Conservation (phyloP, 1,140 invertebrate genomes). For the Leptinotarsa lineolata region DNA sequence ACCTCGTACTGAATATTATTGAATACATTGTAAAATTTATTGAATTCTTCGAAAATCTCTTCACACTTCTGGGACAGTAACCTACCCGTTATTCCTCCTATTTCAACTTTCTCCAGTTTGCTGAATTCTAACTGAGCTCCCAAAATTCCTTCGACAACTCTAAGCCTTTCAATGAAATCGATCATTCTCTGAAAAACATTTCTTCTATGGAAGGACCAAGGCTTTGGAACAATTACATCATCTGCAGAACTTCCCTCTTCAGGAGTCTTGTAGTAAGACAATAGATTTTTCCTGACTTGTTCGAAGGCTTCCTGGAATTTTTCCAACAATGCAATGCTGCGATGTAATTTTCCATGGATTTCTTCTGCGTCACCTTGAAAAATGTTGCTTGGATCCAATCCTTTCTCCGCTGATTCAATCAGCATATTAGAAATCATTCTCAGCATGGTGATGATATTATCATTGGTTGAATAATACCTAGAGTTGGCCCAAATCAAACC, state of each 20-base stretch:
- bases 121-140: constrained; percentile 76
- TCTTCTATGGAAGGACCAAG: constrained; percentile 75
- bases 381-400: constrained; percentile 64
- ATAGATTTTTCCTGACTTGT: constrained; percentile 62
- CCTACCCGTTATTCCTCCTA: constrained; percentile 77
- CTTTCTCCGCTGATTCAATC: constrained; percentile 65
- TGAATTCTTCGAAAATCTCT: constrained; percentile 72
- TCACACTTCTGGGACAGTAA: constrained; percentile 60
- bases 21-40: constrained; percentile 70
- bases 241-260: constrained; percentile 15
- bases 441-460: constrained; percentile 72
- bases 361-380: constrained; percentile 76
- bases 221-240: constrained; percentile 52
- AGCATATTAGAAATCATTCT: constrained; percentile 78
- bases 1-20: constrained; percentile 71
- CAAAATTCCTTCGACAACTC: constrained; percentile 69
- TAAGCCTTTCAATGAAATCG: constrained; percentile 67
- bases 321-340: constrained; percentile 58
- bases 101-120: constrained; percentile 87
- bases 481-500: constrained; percentile 85
- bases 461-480: constrained; percentile 77
- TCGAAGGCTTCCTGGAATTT: constrained; percentile 58
- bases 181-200: constrained; percentile 73
- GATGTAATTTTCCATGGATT: constrained; percentile 60
- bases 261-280: constrained; percentile 55